phyloP scores from a whole-genome alignment of 2,113 vertebrate genomes.

The Alligator mississippiensis region DNA sequence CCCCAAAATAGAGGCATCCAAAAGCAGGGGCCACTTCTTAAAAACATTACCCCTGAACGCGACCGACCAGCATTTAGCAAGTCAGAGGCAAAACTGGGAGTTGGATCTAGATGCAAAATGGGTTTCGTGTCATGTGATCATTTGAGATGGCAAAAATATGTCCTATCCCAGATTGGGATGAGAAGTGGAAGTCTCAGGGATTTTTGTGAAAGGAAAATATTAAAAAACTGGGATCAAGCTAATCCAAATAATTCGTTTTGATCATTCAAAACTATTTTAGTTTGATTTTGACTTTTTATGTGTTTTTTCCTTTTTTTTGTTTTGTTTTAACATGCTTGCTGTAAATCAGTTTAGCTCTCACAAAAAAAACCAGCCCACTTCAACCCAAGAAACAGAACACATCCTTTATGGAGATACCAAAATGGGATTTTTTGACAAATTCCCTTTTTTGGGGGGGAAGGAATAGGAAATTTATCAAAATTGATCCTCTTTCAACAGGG shows the following conservation, averaged over 20 bases:
- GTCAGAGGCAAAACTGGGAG: background rate
- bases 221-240: background rate
- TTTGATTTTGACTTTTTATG: background rate
- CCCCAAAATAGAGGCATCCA: background rate
- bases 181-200: background rate
- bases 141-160: background rate
- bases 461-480: background rate
- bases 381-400: background rate
- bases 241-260: background rate
- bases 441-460: background rate
- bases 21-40: background rate
- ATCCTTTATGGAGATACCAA: background rate
- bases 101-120: fast-evolving
- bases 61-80: background rate
- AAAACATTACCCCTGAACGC: background rate
- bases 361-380: background rate
- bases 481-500: background rate
- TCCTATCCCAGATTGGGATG: background rate
- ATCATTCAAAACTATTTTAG: background rate
- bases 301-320: background rate
- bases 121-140: background rate
- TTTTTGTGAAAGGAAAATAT: no score
- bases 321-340: background rate
- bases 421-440: background rate
- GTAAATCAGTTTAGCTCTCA: background rate